Conservation (phyloP, 2,113 vertebrate species). For the Sceloporus tristichus region DNA sequence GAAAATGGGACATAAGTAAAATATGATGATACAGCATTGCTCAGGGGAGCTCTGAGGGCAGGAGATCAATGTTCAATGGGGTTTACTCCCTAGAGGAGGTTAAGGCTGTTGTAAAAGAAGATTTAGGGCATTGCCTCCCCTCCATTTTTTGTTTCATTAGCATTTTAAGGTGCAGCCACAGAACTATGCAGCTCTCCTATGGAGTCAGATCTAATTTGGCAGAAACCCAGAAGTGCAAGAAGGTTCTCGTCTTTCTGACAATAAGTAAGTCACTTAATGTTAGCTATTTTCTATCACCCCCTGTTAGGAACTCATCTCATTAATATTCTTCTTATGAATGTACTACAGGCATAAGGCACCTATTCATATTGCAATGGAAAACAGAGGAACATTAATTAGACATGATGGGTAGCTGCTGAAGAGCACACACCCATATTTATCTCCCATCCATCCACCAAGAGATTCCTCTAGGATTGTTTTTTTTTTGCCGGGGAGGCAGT, state of each 20-base stretch:
- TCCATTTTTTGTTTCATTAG: background rate
- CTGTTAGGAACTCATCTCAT: conserved; percentile 50
- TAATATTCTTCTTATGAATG: conserved; percentile 50
- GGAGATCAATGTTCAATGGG: too few relatives aligned
- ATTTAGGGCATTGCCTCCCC: background rate
- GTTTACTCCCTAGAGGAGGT: too few relatives aligned
- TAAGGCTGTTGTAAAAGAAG: too few relatives aligned
- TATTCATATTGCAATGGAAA: conserved; percentile 41
- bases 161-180: conserved; percentile 8
- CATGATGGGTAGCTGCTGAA: conserved; percentile 59
- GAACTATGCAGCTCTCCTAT: conserved; percentile 4
- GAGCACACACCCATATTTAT: background rate
- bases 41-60: too few relatives aligned
- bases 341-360: conserved; percentile 28
- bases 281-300: conserved; percentile 48
- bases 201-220: background rate
- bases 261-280: conserved; percentile 22
- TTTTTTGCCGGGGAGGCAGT: too few relatives aligned
- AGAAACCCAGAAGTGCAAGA: conserved; percentile 14
- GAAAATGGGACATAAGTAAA: too few relatives aligned
- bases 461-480: background rate
- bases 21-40: too few relatives aligned
- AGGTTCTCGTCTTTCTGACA: background rate
- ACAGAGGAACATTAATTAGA: conserved; percentile 64
- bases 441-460: background rate